Evolutionary conservation across 2,888 invertebrate species (phyloP).

Genomic region (Biston stratarius): DNA sequence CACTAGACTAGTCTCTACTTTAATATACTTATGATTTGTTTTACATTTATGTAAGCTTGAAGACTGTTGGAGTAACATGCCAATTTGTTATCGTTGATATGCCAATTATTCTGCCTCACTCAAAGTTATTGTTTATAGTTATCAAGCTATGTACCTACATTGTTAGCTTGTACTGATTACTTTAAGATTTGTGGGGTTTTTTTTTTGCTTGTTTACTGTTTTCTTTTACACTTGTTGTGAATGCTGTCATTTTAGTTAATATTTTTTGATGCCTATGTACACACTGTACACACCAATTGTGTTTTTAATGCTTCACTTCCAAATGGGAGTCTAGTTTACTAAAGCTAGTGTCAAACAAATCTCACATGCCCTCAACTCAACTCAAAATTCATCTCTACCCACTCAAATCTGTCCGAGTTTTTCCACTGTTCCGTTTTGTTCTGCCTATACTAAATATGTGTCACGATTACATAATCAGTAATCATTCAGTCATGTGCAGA

Average conservation of each 20-base stretch:
- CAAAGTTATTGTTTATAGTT: constrained; percentile 31
- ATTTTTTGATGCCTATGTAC: not conserved
- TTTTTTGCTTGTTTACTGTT: constrained; percentile 4
- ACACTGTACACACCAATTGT: not conserved
- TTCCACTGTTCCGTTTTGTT: too few relatives aligned
- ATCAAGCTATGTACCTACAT: constrained; percentile 21
- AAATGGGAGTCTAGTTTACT: too few relatives aligned
- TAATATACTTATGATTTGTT: not conserved
- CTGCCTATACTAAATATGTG: too few relatives aligned
- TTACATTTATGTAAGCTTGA: too few relatives aligned
- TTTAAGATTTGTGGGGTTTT: not conserved
- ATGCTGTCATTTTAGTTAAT: not conserved
- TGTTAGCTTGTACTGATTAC: constrained; percentile 20
- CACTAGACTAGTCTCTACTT: not conserved
- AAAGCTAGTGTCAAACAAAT: too few relatives aligned
- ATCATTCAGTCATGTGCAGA: too few relatives aligned
- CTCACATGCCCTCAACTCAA: too few relatives aligned
- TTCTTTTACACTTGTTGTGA: not conserved
- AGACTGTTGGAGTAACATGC: constrained; percentile 2
- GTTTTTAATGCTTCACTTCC: too few relatives aligned
- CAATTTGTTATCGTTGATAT: constrained; percentile 35
- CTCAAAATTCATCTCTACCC: too few relatives aligned
- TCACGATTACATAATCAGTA: too few relatives aligned
- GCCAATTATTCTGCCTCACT: constrained; percentile 38
- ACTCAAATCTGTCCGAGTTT: too few relatives aligned